Conservation (phyloP, 2,888 invertebrate genomes). For the Xestobium rufovillosum region DNA sequence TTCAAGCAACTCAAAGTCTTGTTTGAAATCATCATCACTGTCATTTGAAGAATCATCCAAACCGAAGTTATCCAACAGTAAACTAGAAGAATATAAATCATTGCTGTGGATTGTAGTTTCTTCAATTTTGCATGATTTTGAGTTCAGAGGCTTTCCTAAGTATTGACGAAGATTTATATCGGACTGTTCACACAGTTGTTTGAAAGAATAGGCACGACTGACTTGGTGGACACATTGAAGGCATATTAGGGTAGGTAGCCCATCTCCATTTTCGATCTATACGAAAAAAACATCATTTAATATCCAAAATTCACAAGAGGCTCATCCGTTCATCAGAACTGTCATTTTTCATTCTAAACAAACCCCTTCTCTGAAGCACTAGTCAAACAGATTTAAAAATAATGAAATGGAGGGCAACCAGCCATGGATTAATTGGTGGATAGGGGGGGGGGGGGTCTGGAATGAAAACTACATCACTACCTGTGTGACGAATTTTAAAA, state of each 20-base stretch:
- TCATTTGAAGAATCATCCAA: constrained; percentile 38
- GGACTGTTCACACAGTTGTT: constrained; percentile 45
- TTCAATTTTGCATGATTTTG: constrained; percentile 11
- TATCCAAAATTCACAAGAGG: constrained; percentile 4
- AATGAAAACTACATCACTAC: no score
- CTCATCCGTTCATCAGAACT: neutral
- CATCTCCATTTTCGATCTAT: constrained; percentile 44
- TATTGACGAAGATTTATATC: constrained; percentile 42
- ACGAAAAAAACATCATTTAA: constrained; percentile 7
- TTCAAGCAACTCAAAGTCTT: constrained; percentile 32
- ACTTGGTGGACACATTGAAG: constrained; percentile 45
- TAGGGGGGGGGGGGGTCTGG: no score
- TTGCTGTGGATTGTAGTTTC: constrained; percentile 19
- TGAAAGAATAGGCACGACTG: constrained; percentile 44
- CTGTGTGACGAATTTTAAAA: no score
- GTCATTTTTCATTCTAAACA: no score
- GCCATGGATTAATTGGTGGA: neutral
- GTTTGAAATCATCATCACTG: constrained; percentile 35
- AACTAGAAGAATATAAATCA: constrained; percentile 27
- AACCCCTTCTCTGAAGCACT: constrained; percentile 11
- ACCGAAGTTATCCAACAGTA: constrained; percentile 36
- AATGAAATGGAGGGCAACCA: no score
- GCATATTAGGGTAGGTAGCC: constrained; percentile 43
- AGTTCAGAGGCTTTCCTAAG: constrained; percentile 37
- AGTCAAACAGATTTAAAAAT: neutral